phyloP scores from a whole-genome alignment of 2,888 invertebrate genomes.

The Sylvicola cinctus region DNA sequence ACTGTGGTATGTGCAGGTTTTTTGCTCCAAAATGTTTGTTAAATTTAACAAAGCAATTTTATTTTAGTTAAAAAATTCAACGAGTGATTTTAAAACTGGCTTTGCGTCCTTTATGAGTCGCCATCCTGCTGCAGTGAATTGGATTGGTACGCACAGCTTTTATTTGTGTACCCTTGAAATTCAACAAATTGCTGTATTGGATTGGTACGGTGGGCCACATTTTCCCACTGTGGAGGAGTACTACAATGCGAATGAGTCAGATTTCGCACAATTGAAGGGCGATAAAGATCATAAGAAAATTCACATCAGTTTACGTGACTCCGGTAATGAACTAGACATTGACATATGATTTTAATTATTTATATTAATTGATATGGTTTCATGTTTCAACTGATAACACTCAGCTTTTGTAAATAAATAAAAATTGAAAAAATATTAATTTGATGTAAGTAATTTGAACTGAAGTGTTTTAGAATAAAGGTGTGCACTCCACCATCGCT shows the following conservation, averaged over 20 bases:
- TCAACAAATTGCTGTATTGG: constrained; percentile 49
- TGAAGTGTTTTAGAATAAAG: constrained; percentile 26
- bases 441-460: too few relatives aligned
- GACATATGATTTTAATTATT: too few relatives aligned
- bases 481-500: constrained; percentile 42
- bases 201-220: constrained; percentile 60
- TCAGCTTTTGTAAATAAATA: too few relatives aligned
- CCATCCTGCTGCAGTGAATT: constrained; percentile 20
- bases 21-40: not conserved
- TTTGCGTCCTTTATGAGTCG: constrained; percentile 15
- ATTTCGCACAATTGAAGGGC: too few relatives aligned
- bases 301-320: too few relatives aligned
- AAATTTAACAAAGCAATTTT: not conserved
- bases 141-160: constrained; percentile 38
- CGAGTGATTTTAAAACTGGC: constrained; percentile 12
- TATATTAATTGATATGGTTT: too few relatives aligned
- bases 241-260: constrained; percentile 11
- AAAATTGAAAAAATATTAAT: too few relatives aligned
- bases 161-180: constrained; percentile 60
- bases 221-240: constrained; percentile 14
- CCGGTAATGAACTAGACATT: too few relatives aligned
- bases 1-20: not conserved
- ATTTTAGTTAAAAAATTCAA: constrained; percentile 12
- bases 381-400: too few relatives aligned
- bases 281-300: too few relatives aligned